A percentile compares a stretch with the other conserved stretches of the same genome.
These are phyloP conservation scores for Sula dactylatra DNA, from an alignment of 2,113 vertebrate genomes.

Conservation along the genomic window DNA sequence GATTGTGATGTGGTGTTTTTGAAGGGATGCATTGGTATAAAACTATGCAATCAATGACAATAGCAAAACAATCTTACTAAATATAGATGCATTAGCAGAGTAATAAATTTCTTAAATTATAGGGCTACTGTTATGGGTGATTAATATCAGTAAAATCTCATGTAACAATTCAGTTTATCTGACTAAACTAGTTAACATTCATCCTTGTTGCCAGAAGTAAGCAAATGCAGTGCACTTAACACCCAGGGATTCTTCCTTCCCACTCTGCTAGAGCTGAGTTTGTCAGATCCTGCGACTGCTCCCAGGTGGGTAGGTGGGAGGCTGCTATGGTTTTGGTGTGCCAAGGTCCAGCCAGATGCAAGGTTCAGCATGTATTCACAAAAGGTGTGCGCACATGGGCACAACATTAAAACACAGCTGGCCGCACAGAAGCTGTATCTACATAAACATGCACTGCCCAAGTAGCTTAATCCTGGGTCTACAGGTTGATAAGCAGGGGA, in stretches of 20 bases:
- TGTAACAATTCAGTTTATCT: not conserved
- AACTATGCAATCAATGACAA: not conserved
- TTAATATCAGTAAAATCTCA: not conserved
- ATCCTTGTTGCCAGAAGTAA: not conserved
- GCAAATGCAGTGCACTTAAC: not conserved
- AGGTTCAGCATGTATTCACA: not conserved
- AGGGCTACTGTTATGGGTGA: not conserved
- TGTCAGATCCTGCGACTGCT: not conserved
- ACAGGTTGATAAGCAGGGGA: not conserved
- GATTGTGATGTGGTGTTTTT: not conserved
- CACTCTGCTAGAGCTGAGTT: not conserved
- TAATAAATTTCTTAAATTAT: not conserved
- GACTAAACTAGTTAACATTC: not conserved
- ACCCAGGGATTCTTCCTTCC: not conserved
- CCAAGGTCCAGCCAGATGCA: not conserved
- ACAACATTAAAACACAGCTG: not conserved
- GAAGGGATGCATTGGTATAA: not conserved
- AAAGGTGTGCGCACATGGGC: not conserved
- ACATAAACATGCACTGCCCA: fast-evolving
- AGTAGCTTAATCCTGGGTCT: not conserved
- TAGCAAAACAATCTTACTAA: not conserved
- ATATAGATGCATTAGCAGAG: not conserved
- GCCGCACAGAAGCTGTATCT: not conserved
- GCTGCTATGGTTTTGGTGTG: not conserved
- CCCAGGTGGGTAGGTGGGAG: not conserved